Evolutionary conservation across 2,888 invertebrate genomes (phyloP).

Genomic region (Drosophila neonasuta): DNA sequence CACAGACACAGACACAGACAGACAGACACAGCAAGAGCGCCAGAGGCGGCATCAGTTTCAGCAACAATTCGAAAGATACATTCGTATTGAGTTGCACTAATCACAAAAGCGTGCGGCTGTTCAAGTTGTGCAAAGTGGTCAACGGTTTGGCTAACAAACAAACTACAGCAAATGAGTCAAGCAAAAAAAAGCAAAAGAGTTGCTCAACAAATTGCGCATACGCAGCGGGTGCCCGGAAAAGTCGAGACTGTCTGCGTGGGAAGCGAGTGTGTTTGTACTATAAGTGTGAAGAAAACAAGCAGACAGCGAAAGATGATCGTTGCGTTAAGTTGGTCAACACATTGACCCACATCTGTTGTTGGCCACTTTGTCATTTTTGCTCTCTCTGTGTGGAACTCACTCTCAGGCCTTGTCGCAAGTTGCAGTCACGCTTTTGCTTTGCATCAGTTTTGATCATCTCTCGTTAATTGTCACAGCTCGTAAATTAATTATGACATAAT

Average conservation of each 20-base stretch:
- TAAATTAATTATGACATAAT: conserved; percentile 78
- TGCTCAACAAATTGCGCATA: conserved; percentile 66
- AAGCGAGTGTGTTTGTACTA: conserved; percentile 6
- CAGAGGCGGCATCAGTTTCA: conserved; percentile 41
- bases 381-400: too few species aligned
- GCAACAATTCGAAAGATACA: conserved; percentile 45
- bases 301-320: conserved; percentile 13
- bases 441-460: conserved; percentile 58
- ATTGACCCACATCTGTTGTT: conserved; percentile 62
- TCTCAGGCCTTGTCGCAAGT: conserved; percentile 57
- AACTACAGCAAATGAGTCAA: too few species aligned
- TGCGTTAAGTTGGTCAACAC: conserved; percentile 48
- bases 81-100: conserved; percentile 51
- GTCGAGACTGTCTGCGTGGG: conserved; percentile 36
- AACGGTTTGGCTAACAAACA: conserved; percentile 6
- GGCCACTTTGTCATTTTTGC: conserved; percentile 32
- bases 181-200: conserved; percentile 9
- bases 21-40: conserved; percentile 7
- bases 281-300: background rate
- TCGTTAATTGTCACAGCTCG: conserved; percentile 77
- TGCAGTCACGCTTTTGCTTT: conserved; percentile 67
- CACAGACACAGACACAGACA: background rate
- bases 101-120: conserved; percentile 62
- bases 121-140: conserved; percentile 51
- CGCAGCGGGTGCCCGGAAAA: conserved; percentile 62